Conservation (phyloP, 2,888 invertebrate species). For the Protula sp. region DNA sequence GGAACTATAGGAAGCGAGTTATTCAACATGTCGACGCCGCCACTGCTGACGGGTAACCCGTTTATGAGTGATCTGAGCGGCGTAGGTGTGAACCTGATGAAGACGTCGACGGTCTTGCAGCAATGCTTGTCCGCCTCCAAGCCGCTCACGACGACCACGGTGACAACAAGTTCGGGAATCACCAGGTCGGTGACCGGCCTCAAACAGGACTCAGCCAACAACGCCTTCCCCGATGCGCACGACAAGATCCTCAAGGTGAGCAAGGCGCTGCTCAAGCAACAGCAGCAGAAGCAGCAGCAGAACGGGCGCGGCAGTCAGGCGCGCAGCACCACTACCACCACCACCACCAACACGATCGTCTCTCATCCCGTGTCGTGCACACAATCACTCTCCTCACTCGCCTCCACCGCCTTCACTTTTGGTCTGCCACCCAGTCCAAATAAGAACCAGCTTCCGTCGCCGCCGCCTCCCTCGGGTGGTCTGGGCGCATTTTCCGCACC, state of each 20-base stretch:
- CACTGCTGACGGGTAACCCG: constrained; percentile 15
- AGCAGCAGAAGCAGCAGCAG: neutral
- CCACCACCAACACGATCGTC: constrained; percentile 2
- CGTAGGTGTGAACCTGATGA: neutral
- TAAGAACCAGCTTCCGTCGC: neutral
- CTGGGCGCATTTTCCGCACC: constrained; percentile 58
- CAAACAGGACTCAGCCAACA: neutral
- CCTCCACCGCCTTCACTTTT: constrained; percentile 45
- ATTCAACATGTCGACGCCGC: constrained; percentile 34
- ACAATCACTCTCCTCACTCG: constrained; percentile 60
- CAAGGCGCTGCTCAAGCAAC: neutral
- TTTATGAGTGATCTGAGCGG: constrained; percentile 15
- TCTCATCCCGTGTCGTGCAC: neutral
- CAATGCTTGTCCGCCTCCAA: neutral
- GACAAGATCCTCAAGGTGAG: neutral
- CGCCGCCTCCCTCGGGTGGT: neutral
- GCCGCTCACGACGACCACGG: neutral
- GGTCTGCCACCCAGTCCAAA: neutral
- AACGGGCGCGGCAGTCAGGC: neutral
- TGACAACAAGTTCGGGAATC: neutral
- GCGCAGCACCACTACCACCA: neutral
- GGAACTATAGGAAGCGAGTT: constrained; percentile 31
- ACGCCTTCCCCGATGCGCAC: neutral
- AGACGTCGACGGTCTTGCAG: neutral
- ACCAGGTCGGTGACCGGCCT: neutral